A percentile compares a stretch with the other conserved stretches of the same genome.
Conservation (phyloP, 2,888 invertebrate species). For the Drosophila mayaguana region DNA sequence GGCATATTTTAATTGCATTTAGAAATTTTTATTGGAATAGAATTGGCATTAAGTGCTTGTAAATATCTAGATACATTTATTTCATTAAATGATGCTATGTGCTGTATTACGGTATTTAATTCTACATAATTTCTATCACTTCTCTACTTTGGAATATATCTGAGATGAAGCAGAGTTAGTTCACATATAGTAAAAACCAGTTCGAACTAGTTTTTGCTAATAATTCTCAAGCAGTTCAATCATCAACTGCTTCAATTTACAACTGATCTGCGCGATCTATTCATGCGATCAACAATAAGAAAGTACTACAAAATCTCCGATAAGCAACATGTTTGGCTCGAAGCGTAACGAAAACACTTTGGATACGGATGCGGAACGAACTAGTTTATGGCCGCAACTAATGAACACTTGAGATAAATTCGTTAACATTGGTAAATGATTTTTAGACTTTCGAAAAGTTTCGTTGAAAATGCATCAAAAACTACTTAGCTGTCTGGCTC, state of each 20-base stretch:
- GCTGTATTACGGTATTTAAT: background rate
- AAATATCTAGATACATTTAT: constrained; percentile 70
- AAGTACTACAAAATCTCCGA: background rate
- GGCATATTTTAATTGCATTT: constrained; percentile 75
- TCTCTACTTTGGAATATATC: background rate
- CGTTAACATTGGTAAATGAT: background rate
- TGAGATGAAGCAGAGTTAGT: background rate
- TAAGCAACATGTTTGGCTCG: background rate
- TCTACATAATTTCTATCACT: background rate
- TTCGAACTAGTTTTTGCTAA: background rate
- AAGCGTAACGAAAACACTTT: background rate
- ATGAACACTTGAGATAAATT: background rate
- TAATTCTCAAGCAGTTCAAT: background rate
- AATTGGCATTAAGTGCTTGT: constrained; percentile 75
- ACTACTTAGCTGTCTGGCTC: background rate
- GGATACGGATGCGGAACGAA: constrained; percentile 15
- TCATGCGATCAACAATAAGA: background rate
- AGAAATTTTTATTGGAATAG: constrained; percentile 60
- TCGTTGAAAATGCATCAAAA: constrained; percentile 21
- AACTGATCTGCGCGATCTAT: background rate
- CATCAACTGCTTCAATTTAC: background rate
- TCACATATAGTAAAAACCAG: background rate
- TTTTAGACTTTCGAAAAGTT: background rate
- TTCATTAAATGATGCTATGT: constrained; percentile 58
- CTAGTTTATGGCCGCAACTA: constrained; percentile 16